phyloP scores from a whole-genome alignment of 2,113 vertebrate genomes.

The Percopsis transmontana region DNA sequence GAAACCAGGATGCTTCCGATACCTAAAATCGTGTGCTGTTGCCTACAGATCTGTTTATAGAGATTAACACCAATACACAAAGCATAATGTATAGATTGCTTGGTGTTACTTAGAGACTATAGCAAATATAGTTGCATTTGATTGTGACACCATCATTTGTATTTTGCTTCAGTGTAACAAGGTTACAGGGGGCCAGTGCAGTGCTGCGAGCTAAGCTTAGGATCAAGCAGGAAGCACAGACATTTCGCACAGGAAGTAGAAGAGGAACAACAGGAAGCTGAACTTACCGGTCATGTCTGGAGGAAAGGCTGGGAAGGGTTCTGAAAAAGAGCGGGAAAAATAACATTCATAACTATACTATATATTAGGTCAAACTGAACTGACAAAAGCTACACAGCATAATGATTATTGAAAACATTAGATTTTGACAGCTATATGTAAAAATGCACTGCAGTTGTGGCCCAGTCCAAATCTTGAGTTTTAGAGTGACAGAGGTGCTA shows the following conservation, averaged over 20 bases:
- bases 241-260: constrained; percentile 61
- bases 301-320: constrained; percentile 90
- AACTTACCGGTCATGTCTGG: constrained; percentile 86
- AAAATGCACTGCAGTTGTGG: constrained; percentile 13
- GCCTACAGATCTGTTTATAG: too few species aligned
- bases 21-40: too few species aligned
- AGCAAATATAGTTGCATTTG: too few species aligned
- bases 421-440: constrained; percentile 11
- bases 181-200: constrained; percentile 41
- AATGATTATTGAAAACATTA: constrained; percentile 7
- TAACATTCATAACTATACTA: background rate
- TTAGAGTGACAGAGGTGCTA: constrained; percentile 14
- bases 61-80: too few species aligned
- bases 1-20: too few species aligned
- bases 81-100: too few species aligned
- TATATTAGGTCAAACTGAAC: background rate
- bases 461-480: background rate
- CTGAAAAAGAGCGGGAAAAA: constrained; percentile 72
- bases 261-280: constrained; percentile 50
- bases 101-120: too few species aligned
- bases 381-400: background rate
- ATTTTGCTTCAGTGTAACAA: background rate
- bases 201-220: constrained; percentile 65
- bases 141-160: too few species aligned
- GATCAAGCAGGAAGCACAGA: constrained; percentile 76